Evolutionary conservation across 2,888 invertebrate genomes (phyloP).

Genomic region (Timema podura): DNA sequence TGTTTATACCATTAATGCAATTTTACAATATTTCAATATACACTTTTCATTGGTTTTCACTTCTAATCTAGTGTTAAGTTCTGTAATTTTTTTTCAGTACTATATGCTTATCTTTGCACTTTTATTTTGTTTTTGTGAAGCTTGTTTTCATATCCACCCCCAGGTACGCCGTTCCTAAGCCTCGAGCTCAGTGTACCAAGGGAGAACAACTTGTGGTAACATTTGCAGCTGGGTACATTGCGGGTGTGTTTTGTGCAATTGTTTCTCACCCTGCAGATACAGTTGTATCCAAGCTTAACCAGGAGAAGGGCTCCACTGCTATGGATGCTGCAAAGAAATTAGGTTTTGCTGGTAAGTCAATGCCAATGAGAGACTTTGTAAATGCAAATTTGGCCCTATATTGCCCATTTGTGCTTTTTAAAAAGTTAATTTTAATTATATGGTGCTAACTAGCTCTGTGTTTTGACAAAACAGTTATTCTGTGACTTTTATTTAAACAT

Average conservation of each 20-base stretch:
- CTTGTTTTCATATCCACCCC: constrained; percentile 10
- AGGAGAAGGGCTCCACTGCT: constrained; percentile 75
- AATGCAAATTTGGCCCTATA: too few relatives aligned
- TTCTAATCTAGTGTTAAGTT: not conserved
- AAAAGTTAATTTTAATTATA: too few relatives aligned
- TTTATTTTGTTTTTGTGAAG: too few relatives aligned
- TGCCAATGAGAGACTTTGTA: too few relatives aligned
- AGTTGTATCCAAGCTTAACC: constrained; percentile 93
- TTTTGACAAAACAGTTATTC: too few relatives aligned
- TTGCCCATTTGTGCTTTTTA: too few relatives aligned
- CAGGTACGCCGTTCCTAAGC: constrained; percentile 88
- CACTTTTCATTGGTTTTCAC: not conserved
- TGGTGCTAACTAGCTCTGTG: too few relatives aligned
- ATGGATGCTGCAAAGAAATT: constrained; percentile 67
- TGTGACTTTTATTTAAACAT: too few relatives aligned
- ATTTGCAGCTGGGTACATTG: constrained; percentile 92
- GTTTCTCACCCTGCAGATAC: constrained; percentile 99
- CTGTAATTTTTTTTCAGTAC: not conserved
- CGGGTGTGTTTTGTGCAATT: constrained; percentile 97
- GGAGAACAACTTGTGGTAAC: constrained; percentile 92
- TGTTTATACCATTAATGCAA: too few relatives aligned
- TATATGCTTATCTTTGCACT: constrained; percentile 9
- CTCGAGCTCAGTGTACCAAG: constrained; percentile 84
- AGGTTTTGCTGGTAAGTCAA: constrained; percentile 55
- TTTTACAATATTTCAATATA: not conserved